Conservation (phyloP, 2,888 invertebrate species). For the Drosophila kokeensis region DNA sequence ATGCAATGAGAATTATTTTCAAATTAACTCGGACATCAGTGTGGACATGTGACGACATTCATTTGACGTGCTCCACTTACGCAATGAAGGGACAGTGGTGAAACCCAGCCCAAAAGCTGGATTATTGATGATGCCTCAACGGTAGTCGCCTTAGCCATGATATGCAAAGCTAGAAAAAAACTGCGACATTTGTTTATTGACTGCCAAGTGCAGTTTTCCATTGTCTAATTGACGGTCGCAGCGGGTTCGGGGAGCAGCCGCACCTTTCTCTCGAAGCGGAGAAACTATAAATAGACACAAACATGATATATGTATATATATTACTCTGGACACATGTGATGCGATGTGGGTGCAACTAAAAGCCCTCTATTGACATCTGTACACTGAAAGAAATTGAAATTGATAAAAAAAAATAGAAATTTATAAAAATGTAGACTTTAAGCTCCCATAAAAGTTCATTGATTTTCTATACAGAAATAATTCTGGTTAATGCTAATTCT, state of each 20-base stretch:
- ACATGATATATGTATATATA: slow-evolving; percentile 46
- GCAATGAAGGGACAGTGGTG: not conserved
- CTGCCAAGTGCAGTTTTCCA: slow-evolving; percentile 51
- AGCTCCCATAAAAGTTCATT: not conserved
- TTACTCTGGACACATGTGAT: slow-evolving; percentile 33
- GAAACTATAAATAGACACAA: slow-evolving; percentile 52
- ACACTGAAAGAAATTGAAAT: not conserved
- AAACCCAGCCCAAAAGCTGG: slow-evolving; percentile 27
- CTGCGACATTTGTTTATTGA: slow-evolving; percentile 59
- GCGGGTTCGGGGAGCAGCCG: slow-evolving; percentile 23
- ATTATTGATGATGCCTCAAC: slow-evolving; percentile 25
- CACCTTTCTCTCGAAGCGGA: slow-evolving; percentile 30
- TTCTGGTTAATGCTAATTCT: not conserved
- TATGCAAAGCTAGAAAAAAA: slow-evolving; percentile 53
- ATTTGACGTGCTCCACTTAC: slow-evolving; percentile 24
- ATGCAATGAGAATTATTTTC: slow-evolving; percentile 26
- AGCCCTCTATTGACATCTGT: slow-evolving; percentile 11
- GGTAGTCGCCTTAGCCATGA: not conserved
- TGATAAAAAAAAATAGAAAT: not conserved
- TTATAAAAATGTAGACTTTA: not conserved
- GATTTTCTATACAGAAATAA: not conserved
- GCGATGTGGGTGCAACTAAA: slow-evolving; percentile 22
- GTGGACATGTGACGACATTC: slow-evolving; percentile 24
- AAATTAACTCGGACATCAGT: not conserved
- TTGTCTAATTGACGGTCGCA: slow-evolving; percentile 55